phyloP scores from a whole-genome alignment of 2,888 invertebrate species.

The Nebria salina region DNA sequence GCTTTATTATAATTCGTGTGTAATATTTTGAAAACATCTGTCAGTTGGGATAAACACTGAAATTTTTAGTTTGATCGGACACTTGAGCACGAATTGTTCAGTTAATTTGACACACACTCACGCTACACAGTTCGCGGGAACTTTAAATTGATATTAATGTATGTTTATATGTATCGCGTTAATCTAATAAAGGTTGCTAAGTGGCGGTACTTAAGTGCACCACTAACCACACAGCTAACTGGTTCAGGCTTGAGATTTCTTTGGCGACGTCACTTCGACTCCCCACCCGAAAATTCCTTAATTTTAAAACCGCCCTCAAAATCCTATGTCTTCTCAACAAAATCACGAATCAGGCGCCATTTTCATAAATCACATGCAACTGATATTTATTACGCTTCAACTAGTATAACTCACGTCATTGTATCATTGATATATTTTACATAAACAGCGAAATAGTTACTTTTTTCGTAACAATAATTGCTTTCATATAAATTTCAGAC shows the following conservation, averaged over 20 bases:
- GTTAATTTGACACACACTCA: conserved; percentile 27
- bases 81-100: conserved; percentile 16
- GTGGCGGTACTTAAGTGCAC: conserved; percentile 49
- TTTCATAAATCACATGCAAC: conserved; percentile 1
- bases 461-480: background rate
- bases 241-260: conserved; percentile 10
- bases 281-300: conserved; percentile 56
- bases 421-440: background rate
- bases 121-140: conserved; percentile 17
- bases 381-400: background rate
- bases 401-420: background rate
- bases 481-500: background rate
- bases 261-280: conserved; percentile 33
- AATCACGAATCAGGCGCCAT: background rate
- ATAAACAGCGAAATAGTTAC: background rate
- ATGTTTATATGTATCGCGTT: conserved; percentile 56
- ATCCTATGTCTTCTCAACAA: background rate
- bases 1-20: background rate
- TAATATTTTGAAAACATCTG: conserved; percentile 26
- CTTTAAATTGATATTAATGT: conserved; percentile 60
- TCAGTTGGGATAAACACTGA: conserved; percentile 8
- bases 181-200: conserved; percentile 57
- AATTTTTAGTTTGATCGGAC: conserved; percentile 10
- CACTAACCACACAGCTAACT: conserved; percentile 22
- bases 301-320: conserved; percentile 51